Conservation (phyloP, 92 coral and sea anemone genomes). For the Galaxea fascicularis region DNA sequence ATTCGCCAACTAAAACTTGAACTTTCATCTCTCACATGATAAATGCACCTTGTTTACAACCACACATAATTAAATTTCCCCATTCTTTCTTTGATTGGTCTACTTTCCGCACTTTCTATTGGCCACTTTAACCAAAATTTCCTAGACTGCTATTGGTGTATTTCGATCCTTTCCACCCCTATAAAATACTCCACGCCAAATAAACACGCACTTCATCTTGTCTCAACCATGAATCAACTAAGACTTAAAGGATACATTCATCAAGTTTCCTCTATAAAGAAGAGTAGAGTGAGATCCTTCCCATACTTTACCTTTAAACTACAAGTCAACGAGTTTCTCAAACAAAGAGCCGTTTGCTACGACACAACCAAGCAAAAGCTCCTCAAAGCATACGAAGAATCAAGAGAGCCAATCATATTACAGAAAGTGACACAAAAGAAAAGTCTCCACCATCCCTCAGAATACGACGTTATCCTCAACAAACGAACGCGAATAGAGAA, state of each 20-base stretch:
- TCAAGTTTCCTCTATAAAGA: conserved; percentile 5
- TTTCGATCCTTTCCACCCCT: too few species aligned
- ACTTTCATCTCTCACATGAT: too few species aligned
- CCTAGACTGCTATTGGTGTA: too few species aligned
- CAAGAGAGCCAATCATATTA: conserved; percentile 39
- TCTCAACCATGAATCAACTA: conserved; percentile 15
- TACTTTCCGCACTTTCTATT: too few species aligned
- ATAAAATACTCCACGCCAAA: too few species aligned
- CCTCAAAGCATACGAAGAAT: conserved; percentile 10
- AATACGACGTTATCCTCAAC: conserved; percentile 30
- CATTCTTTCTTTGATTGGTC: too few species aligned
- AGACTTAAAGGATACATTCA: conserved; percentile 28
- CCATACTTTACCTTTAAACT: conserved; percentile 44
- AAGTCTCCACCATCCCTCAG: conserved; percentile 13
- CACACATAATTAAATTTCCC: too few species aligned
- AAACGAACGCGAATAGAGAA: conserved; percentile 44
- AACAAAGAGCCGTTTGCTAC: conserved; percentile 50
- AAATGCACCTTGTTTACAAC: too few species aligned
- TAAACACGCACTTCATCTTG: too few species aligned
- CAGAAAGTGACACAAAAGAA: conserved; percentile 40
- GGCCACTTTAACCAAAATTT: too few species aligned
- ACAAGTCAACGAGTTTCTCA: conserved; percentile 28
- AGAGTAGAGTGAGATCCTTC: conserved; percentile 36
- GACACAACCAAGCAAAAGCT: conserved; percentile 23
- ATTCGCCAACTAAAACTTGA: too few species aligned